A percentile compares a stretch with the other conserved stretches of the same genome.
These are phyloP conservation scores for Eumaeus atala DNA, from an alignment of 1,140 invertebrate genomes.

Conservation along the genomic window DNA sequence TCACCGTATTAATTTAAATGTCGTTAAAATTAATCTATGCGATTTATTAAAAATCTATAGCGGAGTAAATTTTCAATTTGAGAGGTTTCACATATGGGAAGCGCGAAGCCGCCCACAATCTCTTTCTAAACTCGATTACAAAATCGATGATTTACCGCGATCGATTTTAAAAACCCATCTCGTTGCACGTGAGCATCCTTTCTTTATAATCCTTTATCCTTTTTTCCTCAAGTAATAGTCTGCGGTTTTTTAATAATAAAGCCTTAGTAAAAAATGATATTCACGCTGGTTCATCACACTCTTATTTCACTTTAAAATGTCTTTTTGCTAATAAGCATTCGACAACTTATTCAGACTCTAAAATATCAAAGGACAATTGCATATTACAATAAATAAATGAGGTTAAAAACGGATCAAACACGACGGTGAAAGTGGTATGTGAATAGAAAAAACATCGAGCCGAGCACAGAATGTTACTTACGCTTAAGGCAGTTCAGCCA, in stretches of 20 bases:
- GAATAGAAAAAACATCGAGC: conserved; percentile 60
- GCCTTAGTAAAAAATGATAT: too few relatives aligned
- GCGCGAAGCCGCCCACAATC: conserved; percentile 58
- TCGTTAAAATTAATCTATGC: neutral
- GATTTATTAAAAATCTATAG: conserved; percentile 8
- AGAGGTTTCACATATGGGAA: conserved; percentile 63
- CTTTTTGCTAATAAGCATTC: too few relatives aligned
- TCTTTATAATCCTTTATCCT: conserved; percentile 15
- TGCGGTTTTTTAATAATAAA: neutral
- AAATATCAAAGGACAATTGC: conserved; percentile 3
- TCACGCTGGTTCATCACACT: too few relatives aligned
- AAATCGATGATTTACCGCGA: conserved; percentile 67
- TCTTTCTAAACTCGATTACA: conserved; percentile 69
- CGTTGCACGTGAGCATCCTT: conserved; percentile 43
- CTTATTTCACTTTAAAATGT: too few relatives aligned
- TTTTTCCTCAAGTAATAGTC: conserved; percentile 3
- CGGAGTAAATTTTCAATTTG: conserved; percentile 25
- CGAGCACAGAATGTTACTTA: conserved; percentile 52
- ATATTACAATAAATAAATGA: conserved; percentile 55
- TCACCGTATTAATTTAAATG: neutral
- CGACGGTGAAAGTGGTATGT: conserved; percentile 64
- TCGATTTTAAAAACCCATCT: conserved; percentile 61
- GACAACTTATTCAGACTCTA: neutral
- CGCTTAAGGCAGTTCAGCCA: conserved; percentile 57
- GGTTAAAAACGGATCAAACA: conserved; percentile 37